Conservation (phyloP, 2,113 vertebrate species). For the Hypomesus transpacificus region DNA sequence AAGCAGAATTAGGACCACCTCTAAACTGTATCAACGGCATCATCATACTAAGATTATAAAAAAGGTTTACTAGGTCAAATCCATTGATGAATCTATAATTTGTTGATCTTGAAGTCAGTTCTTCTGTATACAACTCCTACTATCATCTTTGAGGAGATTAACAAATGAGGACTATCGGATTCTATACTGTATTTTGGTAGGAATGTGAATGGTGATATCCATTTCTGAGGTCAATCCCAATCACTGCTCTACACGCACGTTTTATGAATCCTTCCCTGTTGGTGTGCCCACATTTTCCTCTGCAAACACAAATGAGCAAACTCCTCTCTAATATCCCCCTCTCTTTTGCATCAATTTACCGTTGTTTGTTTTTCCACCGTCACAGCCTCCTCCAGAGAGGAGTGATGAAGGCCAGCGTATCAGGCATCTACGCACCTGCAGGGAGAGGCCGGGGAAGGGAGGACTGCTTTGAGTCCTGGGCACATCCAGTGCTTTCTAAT, state of each 20-base stretch:
- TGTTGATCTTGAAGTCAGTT: neutral
- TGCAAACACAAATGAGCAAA: too few species aligned
- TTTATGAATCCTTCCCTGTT: neutral
- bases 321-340: conserved; percentile 38
- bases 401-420: conserved; percentile 28
- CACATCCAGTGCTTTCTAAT: conserved; percentile 69
- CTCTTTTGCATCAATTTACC: conserved; percentile 37
- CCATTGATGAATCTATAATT: neutral
- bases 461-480: conserved; percentile 36
- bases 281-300: conserved; percentile 35
- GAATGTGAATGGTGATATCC: too few species aligned
- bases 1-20: too few species aligned
- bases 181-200: too few species aligned
- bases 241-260: neutral
- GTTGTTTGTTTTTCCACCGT: conserved; percentile 55
- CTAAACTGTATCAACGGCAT: too few species aligned
- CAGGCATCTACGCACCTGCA: conserved; percentile 43
- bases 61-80: too few species aligned
- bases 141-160: neutral
- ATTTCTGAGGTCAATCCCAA: neutral
- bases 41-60: too few species aligned
- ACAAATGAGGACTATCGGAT: too few species aligned
- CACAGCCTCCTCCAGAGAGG: conserved; percentile 29
- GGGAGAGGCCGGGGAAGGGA: conserved; percentile 7
- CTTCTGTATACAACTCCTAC: neutral